A percentile compares a stretch with the other conserved stretches of the same genome.
These are phyloP conservation scores for Sus scrofa DNA, from an alignment of 2,113 vertebrate species.

Conservation along the genomic window DNA sequence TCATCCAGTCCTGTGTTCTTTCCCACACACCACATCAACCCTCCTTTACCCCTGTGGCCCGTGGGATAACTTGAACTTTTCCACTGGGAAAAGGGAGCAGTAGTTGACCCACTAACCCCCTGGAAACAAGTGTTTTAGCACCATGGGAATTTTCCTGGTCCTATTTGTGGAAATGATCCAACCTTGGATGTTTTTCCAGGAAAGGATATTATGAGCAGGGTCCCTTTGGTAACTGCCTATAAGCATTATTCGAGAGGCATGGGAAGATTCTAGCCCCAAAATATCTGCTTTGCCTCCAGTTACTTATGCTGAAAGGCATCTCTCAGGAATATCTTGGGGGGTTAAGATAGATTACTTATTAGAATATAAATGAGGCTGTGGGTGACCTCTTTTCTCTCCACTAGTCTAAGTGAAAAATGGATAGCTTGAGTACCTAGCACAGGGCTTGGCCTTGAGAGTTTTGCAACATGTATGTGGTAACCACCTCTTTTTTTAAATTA, in stretches of 20 bases:
- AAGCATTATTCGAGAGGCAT: conserved; percentile 59
- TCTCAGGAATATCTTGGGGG: neutral
- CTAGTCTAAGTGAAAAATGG: neutral
- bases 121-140: conserved; percentile 67
- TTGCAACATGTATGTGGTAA: neutral
- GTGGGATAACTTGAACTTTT: conserved; percentile 72
- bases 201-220: conserved; percentile 68
- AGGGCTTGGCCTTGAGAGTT: neutral
- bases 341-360: conserved; percentile 12
- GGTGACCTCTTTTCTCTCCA: neutral
- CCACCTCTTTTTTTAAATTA: neutral
- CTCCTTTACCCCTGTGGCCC: conserved; percentile 41
- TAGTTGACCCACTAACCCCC: conserved; percentile 71
- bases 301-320: conserved; percentile 39
- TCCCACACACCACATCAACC: conserved; percentile 69
- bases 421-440: neutral
- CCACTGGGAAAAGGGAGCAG: conserved; percentile 77
- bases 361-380: neutral
- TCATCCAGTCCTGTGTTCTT: neutral
- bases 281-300: conserved; percentile 45
- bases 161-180: conserved; percentile 76
- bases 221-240: conserved; percentile 64
- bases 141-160: conserved; percentile 82
- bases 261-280: conserved; percentile 71
- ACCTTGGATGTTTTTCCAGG: conserved; percentile 73